Conservation (phyloP, 2,113 vertebrate genomes). For the Rhea pennata region DNA sequence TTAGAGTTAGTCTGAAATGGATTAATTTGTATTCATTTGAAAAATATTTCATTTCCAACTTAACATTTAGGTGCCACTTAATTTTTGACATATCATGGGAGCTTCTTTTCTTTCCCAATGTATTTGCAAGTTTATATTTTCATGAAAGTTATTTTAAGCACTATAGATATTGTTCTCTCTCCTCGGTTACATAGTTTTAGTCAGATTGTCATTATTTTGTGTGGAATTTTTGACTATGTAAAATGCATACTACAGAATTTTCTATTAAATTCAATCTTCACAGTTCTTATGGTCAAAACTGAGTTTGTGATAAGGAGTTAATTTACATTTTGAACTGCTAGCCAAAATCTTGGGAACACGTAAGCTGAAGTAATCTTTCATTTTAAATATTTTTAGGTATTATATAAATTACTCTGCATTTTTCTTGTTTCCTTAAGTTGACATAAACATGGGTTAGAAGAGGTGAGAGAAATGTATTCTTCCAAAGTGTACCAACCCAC, state of each 20-base stretch:
- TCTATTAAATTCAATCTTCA: background rate
- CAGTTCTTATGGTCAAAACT: background rate
- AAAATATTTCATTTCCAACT: background rate
- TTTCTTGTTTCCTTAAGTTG: background rate
- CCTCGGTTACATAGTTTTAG: background rate
- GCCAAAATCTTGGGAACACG: background rate
- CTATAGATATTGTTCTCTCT: background rate
- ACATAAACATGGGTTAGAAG: background rate
- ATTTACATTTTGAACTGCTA: background rate
- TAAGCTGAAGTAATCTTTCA: background rate
- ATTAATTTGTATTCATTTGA: background rate
- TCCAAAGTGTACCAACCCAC: background rate
- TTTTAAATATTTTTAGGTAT: background rate
- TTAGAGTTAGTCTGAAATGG: background rate
- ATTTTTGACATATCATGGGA: background rate
- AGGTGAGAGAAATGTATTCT: background rate
- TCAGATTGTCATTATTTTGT: background rate
- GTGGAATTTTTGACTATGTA: background rate
- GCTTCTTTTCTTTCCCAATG: background rate
- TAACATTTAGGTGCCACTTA: background rate
- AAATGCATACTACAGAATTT: fast-evolving
- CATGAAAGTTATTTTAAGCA: background rate
- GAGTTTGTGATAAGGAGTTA: background rate
- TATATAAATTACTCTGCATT: background rate
- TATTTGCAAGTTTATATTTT: background rate